Conservation (phyloP, 2,113 vertebrate genomes). For the Carassius carassius region DNA sequence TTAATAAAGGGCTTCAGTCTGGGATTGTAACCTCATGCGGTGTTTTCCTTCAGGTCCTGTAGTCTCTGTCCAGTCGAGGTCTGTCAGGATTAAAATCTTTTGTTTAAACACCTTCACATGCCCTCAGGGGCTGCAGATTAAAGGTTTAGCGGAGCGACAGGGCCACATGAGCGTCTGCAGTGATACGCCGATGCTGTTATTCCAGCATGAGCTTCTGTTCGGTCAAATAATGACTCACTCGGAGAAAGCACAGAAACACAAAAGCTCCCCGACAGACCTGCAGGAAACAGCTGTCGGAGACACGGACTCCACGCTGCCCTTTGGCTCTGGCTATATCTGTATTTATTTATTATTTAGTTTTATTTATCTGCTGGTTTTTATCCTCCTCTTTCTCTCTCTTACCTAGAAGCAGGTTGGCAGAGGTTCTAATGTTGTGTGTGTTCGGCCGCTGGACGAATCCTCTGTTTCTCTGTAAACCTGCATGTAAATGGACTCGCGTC, state of each 20-base stretch:
- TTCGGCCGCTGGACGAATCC: slow-evolving; percentile 84
- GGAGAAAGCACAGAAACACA: background rate
- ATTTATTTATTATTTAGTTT: slow-evolving; percentile 62
- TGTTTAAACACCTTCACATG: slow-evolving; percentile 79
- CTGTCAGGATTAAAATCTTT: slow-evolving; percentile 74
- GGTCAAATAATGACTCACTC: slow-evolving; percentile 10
- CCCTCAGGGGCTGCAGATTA: slow-evolving; percentile 66
- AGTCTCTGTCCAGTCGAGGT: slow-evolving; percentile 69
- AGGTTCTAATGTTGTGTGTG: slow-evolving; percentile 85
- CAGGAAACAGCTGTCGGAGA: background rate
- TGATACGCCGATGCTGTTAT: background rate
- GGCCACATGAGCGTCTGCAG: too few relatives aligned
- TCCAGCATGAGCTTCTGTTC: background rate
- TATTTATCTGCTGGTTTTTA: slow-evolving; percentile 39
- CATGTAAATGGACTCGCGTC: slow-evolving; percentile 85
- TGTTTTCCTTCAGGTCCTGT: slow-evolving; percentile 67
- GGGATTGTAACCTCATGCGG: background rate
- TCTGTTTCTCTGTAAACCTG: slow-evolving; percentile 85
- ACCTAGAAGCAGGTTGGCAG: slow-evolving; percentile 94
- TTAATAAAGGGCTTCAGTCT: background rate
- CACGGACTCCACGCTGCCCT: background rate
- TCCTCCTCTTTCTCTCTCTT: slow-evolving; percentile 16
- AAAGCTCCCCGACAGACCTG: background rate
- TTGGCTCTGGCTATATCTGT: slow-evolving; percentile 18
- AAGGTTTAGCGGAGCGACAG: slow-evolving; percentile 55